A percentile compares a stretch with the other conserved stretches of the same genome.
These are phyloP conservation scores for Lobophora halterata DNA, from an alignment of 2,888 invertebrate species.

Conservation along the genomic window DNA sequence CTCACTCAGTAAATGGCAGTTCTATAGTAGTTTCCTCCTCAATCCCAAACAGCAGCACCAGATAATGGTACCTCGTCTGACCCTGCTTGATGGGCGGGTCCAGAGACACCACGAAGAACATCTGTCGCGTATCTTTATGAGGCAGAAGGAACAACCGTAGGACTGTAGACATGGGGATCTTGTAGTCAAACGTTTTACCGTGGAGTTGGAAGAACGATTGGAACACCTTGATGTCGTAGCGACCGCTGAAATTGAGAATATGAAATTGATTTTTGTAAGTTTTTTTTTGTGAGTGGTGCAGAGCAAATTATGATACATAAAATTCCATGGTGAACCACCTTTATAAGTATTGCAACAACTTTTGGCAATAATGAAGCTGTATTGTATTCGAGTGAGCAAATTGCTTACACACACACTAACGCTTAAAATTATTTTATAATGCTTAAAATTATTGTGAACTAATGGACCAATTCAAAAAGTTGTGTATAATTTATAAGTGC, in stretches of 20 bases:
- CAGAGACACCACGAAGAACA: conserved; percentile 98
- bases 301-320: too few relatives aligned
- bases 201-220: conserved; percentile 84
- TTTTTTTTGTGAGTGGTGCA: too few relatives aligned
- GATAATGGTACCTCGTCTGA: conserved; percentile 98
- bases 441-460: too few relatives aligned
- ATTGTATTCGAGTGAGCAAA: too few relatives aligned
- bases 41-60: conserved; percentile 95
- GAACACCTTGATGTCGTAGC: conserved; percentile 97
- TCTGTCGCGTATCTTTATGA: conserved; percentile 98
- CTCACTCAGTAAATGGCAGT: conserved; percentile 94
- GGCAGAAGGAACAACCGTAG: conserved; percentile 96
- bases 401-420: too few relatives aligned
- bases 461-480: too few relatives aligned
- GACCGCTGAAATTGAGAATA: conserved; percentile 84
- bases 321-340: too few relatives aligned
- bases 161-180: conserved; percentile 98
- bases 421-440: too few relatives aligned
- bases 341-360: too few relatives aligned
- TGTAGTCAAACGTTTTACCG: conserved; percentile 99
- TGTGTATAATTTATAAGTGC: too few relatives aligned
- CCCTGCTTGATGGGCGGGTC: conserved; percentile 99
- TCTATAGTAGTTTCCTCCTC: conserved; percentile 97
- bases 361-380: too few relatives aligned
- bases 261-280: not conserved